Percentiles rank a stretch among this genome's conserved stretches.
Conservation (phyloP, 2,113 vertebrate species). For the Eretmochelys imbricata region DNA sequence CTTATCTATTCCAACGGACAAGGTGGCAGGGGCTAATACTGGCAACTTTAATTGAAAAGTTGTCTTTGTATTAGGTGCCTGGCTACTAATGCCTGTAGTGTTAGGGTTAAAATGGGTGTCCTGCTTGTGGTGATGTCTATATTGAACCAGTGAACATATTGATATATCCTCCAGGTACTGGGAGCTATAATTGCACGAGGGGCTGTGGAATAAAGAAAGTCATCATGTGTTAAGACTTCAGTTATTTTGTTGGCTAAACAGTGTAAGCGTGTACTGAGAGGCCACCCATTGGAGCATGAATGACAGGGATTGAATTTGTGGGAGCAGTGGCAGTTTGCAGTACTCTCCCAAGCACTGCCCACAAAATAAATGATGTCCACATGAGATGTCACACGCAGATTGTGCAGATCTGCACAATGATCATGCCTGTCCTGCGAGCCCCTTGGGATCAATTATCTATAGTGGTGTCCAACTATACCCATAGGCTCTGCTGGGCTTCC, state of each 20-base stretch:
- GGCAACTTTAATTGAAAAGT: not conserved
- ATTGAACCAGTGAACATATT: not conserved
- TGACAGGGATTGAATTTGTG: not conserved
- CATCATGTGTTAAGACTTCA: not conserved
- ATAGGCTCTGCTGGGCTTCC: not conserved
- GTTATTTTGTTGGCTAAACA: rapidly evolving
- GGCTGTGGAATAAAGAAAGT: not conserved
- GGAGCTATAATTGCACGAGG: not conserved
- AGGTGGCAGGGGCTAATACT: not conserved
- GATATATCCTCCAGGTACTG: not conserved
- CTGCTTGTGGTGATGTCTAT: not conserved
- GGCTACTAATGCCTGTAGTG: not conserved
- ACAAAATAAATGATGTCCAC: not conserved
- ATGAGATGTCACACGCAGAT: not conserved
- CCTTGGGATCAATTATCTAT: not conserved
- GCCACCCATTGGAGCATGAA: not conserved
- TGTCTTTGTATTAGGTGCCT: not conserved
- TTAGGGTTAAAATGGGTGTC: not conserved
- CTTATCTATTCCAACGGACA: not conserved
- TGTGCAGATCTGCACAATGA: not conserved
- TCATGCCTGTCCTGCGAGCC: not conserved
- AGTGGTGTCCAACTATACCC: not conserved
- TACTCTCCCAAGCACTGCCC: not conserved
- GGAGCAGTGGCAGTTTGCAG: not conserved
- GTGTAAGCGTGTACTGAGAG: not conserved